Percentiles rank a stretch among this genome's conserved stretches.
These are phyloP conservation scores for Eupithecia tripunctaria DNA, from an alignment of 2,888 invertebrate genomes.

Conservation along the genomic window DNA sequence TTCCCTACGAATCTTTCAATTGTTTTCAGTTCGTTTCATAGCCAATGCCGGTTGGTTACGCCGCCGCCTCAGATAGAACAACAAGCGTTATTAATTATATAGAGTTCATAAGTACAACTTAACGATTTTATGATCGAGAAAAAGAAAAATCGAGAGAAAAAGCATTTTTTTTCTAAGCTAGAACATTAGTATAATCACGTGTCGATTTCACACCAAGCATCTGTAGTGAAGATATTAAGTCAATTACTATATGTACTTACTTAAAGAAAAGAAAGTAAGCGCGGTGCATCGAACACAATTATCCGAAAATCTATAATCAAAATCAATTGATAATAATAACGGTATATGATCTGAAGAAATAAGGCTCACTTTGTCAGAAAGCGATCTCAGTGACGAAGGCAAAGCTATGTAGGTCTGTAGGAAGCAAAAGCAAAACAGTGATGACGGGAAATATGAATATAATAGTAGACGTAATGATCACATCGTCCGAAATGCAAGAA, in stretches of 20 bases:
- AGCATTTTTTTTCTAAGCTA: not conserved
- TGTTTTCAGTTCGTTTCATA: no score
- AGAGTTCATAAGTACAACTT: not conserved
- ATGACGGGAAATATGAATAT: slow-evolving; percentile 54
- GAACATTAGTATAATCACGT: not conserved
- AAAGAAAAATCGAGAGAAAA: not conserved
- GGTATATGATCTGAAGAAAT: not conserved
- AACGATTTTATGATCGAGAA: not conserved
- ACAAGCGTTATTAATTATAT: not conserved
- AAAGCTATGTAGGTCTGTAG: slow-evolving; percentile 30
- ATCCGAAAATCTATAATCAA: not conserved
- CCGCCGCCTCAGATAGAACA: no score
- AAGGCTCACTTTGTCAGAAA: not conserved
- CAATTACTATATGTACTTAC: not conserved
- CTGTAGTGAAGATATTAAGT: not conserved
- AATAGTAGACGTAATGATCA: slow-evolving; percentile 53
- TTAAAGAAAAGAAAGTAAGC: not conserved
- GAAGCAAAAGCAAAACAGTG: slow-evolving; percentile 37
- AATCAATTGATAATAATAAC: not conserved
- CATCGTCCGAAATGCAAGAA: slow-evolving; percentile 21
- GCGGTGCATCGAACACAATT: not conserved
- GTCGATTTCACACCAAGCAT: not conserved
- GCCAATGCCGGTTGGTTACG: no score
- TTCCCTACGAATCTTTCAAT: no score
- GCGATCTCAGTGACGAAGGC: slow-evolving; percentile 11